Evolutionary conservation across 1,140 invertebrate genomes (phyloP).

Genomic region (Atopsyche davidsoni): DNA sequence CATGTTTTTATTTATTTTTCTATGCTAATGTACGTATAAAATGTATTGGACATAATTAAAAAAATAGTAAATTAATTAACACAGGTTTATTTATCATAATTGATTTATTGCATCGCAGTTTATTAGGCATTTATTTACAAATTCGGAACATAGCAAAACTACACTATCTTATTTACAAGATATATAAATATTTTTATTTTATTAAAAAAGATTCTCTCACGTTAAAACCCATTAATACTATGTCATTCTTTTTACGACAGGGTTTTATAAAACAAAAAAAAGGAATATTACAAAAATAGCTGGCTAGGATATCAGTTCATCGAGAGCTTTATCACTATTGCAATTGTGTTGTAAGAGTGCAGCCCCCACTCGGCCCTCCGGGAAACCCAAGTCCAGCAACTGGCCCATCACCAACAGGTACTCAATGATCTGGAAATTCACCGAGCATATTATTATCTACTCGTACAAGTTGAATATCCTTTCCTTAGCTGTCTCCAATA

Average conservation of each 20-base stretch:
- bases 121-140: slow-evolving; percentile 14
- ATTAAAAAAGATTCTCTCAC: no score
- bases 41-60: no score
- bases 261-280: neutral
- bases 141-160: slow-evolving; percentile 19
- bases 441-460: no score
- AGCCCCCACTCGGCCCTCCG: slow-evolving; percentile 64
- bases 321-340: slow-evolving; percentile 80
- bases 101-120: neutral
- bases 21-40: no score
- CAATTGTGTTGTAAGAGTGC: slow-evolving; percentile 72
- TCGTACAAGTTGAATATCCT: no score
- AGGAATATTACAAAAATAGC: slow-evolving; percentile 3
- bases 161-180: slow-evolving; percentile 16
- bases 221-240: neutral
- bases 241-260: slow-evolving; percentile 1
- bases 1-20: no score
- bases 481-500: no score
- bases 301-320: slow-evolving; percentile 69
- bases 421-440: slow-evolving; percentile 67
- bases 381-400: slow-evolving; percentile 76
- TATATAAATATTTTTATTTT: neutral
- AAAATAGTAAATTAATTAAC: no score
- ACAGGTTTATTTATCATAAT: neutral
- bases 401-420: slow-evolving; percentile 62